These are phyloP conservation scores for Psittacula echo DNA, from an alignment of 2,797 vertebrate species.

Conservation along the genomic window DNA sequence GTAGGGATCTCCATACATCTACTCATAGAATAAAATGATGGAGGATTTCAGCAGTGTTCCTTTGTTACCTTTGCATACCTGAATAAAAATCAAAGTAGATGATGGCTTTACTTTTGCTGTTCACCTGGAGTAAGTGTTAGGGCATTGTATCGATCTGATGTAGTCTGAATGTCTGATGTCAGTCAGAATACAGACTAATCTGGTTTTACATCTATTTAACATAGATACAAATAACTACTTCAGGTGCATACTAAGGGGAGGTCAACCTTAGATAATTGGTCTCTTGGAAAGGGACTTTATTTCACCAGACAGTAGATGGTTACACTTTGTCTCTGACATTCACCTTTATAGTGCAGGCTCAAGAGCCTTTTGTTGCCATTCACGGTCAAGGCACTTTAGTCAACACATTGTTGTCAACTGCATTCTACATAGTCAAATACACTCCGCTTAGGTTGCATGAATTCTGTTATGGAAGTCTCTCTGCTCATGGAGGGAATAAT, in stretches of 20 bases:
- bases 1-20: neutral
- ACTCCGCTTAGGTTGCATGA: neutral
- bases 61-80: neutral
- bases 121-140: neutral
- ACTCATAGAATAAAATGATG: neutral
- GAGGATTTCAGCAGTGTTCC: neutral
- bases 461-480: neutral
- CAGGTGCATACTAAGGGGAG: neutral
- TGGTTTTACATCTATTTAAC: constrained; percentile 1
- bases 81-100: neutral
- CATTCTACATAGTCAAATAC: neutral
- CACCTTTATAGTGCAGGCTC: neutral
- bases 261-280: neutral
- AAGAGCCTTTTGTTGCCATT: constrained; percentile 14
- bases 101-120: neutral
- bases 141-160: neutral
- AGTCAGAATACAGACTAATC: neutral
- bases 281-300: constrained; percentile 14
- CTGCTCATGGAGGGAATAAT: neutral
- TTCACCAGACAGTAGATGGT: neutral
- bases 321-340: neutral
- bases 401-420: neutral
- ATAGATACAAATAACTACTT: constrained; percentile 22
- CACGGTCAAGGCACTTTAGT: neutral
- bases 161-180: neutral